Evolutionary conservation across 2,888 invertebrate species (phyloP), one percentile per base, ranked within the genome.

Genomic region (Anthrax anthrax): DNA sequence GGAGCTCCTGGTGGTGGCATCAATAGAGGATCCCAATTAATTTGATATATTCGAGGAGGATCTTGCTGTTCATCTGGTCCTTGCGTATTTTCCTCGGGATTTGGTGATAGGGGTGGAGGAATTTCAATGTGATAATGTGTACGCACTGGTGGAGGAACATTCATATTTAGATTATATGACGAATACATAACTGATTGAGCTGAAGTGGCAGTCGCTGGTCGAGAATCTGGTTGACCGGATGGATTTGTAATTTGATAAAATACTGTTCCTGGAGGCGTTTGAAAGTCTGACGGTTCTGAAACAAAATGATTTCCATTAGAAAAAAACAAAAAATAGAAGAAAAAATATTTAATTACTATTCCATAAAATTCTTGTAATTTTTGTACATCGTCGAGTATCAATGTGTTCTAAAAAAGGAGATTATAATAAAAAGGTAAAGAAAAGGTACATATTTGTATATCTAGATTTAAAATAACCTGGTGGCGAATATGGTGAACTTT

Each of bases 331-430:
- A n/a, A n/a, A n/a, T n/a, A n/a, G n/a, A n/a, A n/a, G n/a, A n/a
- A n/a, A n/a, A n/a, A 14, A n/a, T 18, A 23, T 17, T 29, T 47
- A 78, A 82, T 83, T 75, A 84, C 86, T 85, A 73, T 85, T 85
- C 85, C 86, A 86, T 56, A 86, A 77, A 61, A 86, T 84, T 63
- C 85, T 82, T 60, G 85, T 77, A 74, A 82, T 80, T 66, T 83
- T 84, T 63, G 81, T 79, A 63, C 81, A 78, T 73, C 84, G 80
- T 62, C 84, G 78, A 63, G 80, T 79, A 69, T 86, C 86, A 67
- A 86, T 85, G 65, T 80, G 76, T 68, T 81, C 81, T 56, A 56
- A 48, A 61, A n/a, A n/a, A 61, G 58, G 53, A 47, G 51, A 54
- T 57, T 58, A 60, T 56, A n/a, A n/a, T n/a, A 52, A 55, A 57